Evolutionary conservation across 2,888 invertebrate species (phyloP), one percentile per base, ranked within the genome.

Genomic region (Drosophila atripex): DNA sequence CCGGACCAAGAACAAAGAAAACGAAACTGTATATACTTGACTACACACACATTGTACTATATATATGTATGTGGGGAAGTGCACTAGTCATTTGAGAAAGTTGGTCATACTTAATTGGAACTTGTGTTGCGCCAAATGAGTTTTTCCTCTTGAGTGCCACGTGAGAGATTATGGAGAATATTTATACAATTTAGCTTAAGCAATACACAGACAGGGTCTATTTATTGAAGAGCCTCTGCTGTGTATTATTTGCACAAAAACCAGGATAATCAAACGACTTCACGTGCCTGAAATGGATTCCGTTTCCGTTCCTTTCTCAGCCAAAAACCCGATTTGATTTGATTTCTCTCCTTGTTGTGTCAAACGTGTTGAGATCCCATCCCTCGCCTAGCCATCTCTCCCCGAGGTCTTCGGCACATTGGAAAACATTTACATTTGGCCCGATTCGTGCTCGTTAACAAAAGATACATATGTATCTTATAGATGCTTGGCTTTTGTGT

Each of bases 381-480:
- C 9, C 28, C 5, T 3, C 28, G 9, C 9, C 21, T 9, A 12
- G 16, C 9, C 11, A 11, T 2, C 16, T 35, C 43, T 9, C 32
- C 16, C 14, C 12, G 6, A 8, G 32, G 28, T 8, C 4, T 16
- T 30, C n/a, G 35, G 43, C 32, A 25, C 61, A 69, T 70, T 75
- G 71, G 60, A 71, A 58, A 71, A 79, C 84, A 86, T 80, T 80
- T 86, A 80, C 86, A 83, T 80, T 77, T 79, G 77, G 75, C 63
- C 68, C 65, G 68, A 50, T 72, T 70, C 75, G 73, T 66, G 86
- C 80, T 80, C 86, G 80, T 80, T 80, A 80, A 80, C 80, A 86
- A 84, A 80, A 73, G 84, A 80, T 84, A 80, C 86, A 84, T 80
- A 79, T 77, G 77, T 75, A 63, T 85, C 72, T 78, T 28, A 38